phyloP scores from a whole-genome alignment of 2,113 vertebrate species.

The Eudyptes chrysolophus region DNA sequence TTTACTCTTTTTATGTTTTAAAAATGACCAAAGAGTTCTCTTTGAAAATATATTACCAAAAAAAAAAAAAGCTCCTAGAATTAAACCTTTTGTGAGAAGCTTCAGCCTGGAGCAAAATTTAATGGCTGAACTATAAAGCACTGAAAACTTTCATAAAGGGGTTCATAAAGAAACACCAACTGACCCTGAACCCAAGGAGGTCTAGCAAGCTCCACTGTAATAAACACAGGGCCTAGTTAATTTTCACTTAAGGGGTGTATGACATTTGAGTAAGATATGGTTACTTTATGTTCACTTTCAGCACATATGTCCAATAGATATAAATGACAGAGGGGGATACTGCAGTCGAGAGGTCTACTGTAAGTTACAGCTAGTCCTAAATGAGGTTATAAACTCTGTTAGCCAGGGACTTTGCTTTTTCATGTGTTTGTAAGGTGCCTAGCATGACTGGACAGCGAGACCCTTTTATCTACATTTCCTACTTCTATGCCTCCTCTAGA shows the following conservation, averaged over 20 bases:
- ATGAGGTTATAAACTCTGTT: background rate
- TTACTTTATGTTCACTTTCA: constrained; percentile 1
- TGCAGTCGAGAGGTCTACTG: background rate
- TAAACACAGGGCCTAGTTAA: constrained; percentile 34
- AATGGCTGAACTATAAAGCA: constrained; percentile 51
- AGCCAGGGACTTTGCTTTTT: background rate
- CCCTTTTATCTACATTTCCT: background rate
- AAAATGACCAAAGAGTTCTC: constrained; percentile 38
- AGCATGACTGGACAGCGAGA: background rate
- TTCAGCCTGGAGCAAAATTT: constrained; percentile 53
- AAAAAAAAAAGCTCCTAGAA: background rate
- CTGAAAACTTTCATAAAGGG: constrained; percentile 59
- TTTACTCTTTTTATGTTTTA: background rate
- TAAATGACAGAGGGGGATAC: background rate
- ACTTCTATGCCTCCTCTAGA: background rate
- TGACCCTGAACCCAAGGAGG: constrained; percentile 42
- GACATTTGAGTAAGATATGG: constrained; percentile 43
- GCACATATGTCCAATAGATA: background rate
- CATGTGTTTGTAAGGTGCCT: background rate
- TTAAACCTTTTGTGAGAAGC: constrained; percentile 55
- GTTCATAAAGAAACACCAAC: constrained; percentile 61
- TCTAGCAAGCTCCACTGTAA: constrained; percentile 4
- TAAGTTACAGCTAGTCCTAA: background rate
- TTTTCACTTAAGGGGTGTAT: constrained; percentile 20
- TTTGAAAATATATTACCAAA: constrained; percentile 33